phyloP scores from a whole-genome alignment of 2,797 vertebrate species.

The Mycteria americana region DNA sequence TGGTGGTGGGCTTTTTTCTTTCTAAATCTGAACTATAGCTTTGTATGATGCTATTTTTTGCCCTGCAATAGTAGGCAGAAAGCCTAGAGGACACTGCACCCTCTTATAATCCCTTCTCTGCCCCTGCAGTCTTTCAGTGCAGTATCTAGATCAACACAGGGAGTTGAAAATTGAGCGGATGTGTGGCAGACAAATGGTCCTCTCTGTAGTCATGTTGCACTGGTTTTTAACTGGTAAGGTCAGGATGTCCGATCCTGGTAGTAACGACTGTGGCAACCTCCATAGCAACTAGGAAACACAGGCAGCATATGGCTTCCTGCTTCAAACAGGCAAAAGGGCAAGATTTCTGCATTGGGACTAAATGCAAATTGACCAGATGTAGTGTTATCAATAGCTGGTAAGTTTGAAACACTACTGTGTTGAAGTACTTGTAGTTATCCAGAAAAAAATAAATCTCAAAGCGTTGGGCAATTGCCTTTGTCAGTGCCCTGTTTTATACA shows the following conservation, averaged over 20 bases:
- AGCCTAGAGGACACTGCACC: neutral
- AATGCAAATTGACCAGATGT: neutral
- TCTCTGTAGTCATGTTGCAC: accelerated
- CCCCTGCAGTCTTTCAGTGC: neutral
- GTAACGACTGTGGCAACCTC: constrained; percentile 34
- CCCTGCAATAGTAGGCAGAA: neutral
- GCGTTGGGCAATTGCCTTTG: neutral
- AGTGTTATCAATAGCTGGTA: neutral
- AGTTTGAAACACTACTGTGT: neutral
- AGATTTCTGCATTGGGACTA: neutral
- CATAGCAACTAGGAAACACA: constrained; percentile 66
- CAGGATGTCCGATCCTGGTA: neutral
- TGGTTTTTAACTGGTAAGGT: neutral
- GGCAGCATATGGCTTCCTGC: neutral
- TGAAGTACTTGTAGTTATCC: neutral
- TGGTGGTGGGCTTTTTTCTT: neutral
- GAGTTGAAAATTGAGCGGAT: neutral
- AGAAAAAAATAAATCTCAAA: neutral
- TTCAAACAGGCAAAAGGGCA: neutral
- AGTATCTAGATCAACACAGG: accelerated
- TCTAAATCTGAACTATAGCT: neutral
- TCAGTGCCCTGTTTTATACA: neutral
- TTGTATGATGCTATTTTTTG: neutral
- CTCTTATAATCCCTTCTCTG: neutral
- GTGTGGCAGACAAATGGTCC: neutral